Percentiles rank a stretch among this genome's conserved stretches.
phyloP scores from a whole-genome alignment of 1,140 invertebrate species.

The Dryas iulia region DNA sequence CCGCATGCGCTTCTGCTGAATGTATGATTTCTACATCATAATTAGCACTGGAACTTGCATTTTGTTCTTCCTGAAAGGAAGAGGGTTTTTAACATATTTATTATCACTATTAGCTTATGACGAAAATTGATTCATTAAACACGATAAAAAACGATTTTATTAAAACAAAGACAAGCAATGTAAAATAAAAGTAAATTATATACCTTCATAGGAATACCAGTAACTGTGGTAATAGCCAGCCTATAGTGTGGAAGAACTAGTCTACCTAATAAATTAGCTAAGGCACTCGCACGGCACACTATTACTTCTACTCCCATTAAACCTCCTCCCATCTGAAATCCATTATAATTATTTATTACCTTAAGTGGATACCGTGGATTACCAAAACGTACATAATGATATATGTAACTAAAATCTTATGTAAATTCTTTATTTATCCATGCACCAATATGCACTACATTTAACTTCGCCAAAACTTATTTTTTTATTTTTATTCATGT shows the following conservation, averaged over 20 bases:
- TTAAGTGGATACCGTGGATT: too few species aligned
- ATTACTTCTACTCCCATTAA: conserved; percentile 75
- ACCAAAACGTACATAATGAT: too few species aligned
- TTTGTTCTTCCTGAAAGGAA: conserved; percentile 92
- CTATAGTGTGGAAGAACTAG: conserved; percentile 92
- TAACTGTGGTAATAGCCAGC: conserved; percentile 97
- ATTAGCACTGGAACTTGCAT: conserved; percentile 97
- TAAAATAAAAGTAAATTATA: not conserved
- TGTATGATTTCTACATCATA: conserved; percentile 99
- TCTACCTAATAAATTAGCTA: conserved; percentile 86
- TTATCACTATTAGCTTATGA: too few species aligned
- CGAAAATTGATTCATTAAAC: too few species aligned
- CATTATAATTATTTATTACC: not conserved
- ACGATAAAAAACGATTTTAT: too few species aligned
- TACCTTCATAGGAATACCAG: conserved; percentile 98
- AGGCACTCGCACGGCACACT: conserved; percentile 65
- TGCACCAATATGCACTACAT: too few species aligned
- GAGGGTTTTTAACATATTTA: too few species aligned
- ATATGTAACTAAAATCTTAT: too few species aligned
- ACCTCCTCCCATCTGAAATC: conserved; percentile 68
- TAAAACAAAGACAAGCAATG: too few species aligned
- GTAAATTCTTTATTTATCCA: too few species aligned
- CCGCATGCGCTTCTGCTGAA: conserved; percentile 89
- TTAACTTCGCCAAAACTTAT: too few species aligned
- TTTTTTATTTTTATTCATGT: too few species aligned